Base-by-base conservation (phyloP, 2,888 invertebrate species). In the Pristionchus exspectatus region DNA sequence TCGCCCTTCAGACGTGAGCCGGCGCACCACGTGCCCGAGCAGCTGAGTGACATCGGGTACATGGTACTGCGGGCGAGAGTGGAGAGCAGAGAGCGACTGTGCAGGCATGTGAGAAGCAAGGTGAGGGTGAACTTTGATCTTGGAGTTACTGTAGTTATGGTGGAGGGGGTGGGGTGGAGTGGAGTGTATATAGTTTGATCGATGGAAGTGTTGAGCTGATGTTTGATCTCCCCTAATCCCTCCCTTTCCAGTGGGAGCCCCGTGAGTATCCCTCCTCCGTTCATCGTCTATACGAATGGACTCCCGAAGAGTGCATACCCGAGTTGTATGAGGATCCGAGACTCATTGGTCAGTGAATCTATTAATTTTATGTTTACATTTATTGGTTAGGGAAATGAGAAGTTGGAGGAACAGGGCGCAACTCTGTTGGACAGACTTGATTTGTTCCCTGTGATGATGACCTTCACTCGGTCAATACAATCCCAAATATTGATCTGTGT, bases 281-380 rank as follows among this genome's bases (percentile, higher is more conserved):
- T 95, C 97, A 97, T 94, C 96, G 98, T 69, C 96, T 98, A 95
- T 98, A 98, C 94, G 97, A 98, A 94, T 99, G 98, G 98, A 98
- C 98, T 0, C 99, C 99, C 0, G 99, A 99, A 95, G 99, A 99
- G 95, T 98, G 98, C 95, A 98, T 99, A 95, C 98, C 99, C 0
- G 98, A 99, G 95, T 98, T 99, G 96, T 99, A 97, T 95, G 97
- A 97, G 0, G 98, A 98, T 96, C 97, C 98, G 0, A 96, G 96
- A 90, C 97, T 99, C 87, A 98, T 99, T 95, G 91, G 93, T 93
- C 54, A 81, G 59, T 83, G 30, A n/a, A 0, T 59, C 0, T 9
- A 2, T 14, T 24, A 5, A 16, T 72, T 72, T 72, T 27, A 24
- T 4, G 9, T 12, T 50, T 50, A 50, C 9, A 7, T 50, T 50